Conservation (phyloP, 2,113 vertebrate species). For the Alosa alosa region DNA sequence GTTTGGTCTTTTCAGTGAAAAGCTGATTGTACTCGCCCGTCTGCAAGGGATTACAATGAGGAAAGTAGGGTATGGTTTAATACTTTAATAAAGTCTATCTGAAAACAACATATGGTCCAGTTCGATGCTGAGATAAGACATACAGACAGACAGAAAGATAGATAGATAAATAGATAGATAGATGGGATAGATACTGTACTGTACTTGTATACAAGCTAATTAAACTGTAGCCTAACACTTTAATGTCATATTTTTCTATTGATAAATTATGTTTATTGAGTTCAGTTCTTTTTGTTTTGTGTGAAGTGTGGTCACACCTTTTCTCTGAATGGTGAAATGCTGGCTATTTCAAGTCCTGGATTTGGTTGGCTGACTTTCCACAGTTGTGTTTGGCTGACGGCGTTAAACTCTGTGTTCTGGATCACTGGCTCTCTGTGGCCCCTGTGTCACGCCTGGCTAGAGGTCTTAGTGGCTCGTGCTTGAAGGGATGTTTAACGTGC, state of each 20-base stretch:
- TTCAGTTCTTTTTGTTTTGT: background rate
- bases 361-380: background rate
- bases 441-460: constrained; percentile 32
- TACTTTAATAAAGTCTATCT: too few species aligned
- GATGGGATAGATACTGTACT: background rate
- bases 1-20: background rate
- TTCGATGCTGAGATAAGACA: background rate
- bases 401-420: constrained; percentile 4
- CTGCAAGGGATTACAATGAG: background rate
- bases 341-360: background rate
- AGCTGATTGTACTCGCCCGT: background rate
- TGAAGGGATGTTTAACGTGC: background rate
- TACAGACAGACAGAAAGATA: background rate
- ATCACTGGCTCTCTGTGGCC: constrained; percentile 3
- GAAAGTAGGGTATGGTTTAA: background rate
- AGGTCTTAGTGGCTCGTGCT: constrained; percentile 38
- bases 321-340: background rate
- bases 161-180: background rate
- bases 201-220: background rate
- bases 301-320: background rate
- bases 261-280: background rate
- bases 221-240: background rate
- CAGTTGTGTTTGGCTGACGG: background rate
- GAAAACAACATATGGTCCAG: background rate
- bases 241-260: background rate